Evolutionary conservation across 2,888 invertebrate genomes (phyloP), one percentile per base, ranked within the genome.

Genomic region (Dolomedes plantarius): DNA sequence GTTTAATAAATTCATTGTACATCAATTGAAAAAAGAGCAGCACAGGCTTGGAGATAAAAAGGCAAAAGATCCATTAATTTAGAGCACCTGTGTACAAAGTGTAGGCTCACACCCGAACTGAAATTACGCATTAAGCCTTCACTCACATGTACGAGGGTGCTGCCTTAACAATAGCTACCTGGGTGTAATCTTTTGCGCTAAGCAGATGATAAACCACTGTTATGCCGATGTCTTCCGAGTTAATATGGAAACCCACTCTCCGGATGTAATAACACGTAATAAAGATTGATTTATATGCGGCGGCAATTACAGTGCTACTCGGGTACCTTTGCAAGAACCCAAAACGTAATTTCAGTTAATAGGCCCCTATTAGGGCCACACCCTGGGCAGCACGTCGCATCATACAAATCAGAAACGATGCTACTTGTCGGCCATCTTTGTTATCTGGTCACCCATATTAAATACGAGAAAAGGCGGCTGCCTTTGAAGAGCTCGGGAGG

Each of bases 221-320:
- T 27, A n/a, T 64, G 75, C 19, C 31, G 69, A 36, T 41, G 16
- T 16, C 41, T 69, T 16, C 41, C 50, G 65, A 39, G 83, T 83
- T 83, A 71, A 76, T 83, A 83, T 83, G 83, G 36, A 16, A 41
- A 29, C 7, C 77, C 77, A 77, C 64, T 50, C 83, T 68, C 67
- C 67, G 77, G 41, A 73, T 77, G 83, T 83, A 83, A 83, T 83
- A 73, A 50, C 76, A 73, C 50, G 83, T 83, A 83, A 83, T 83
- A 83, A 83, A 83, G 83, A 83, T 83, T 83, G 83, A 83, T 83
- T 83, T 83, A 83, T 83, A 69, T 83, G 67, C 67, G 67, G 11
- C 23, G 39, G 67, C 83, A 83, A 83, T 83, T 83, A 83, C 77
- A 64, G 71, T 71, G 83, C 77, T 72, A 77, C 68, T 65, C 71